Evolutionary conservation across 2,113 vertebrate genomes (phyloP).

Genomic region (Cyanoderma ruficeps): DNA sequence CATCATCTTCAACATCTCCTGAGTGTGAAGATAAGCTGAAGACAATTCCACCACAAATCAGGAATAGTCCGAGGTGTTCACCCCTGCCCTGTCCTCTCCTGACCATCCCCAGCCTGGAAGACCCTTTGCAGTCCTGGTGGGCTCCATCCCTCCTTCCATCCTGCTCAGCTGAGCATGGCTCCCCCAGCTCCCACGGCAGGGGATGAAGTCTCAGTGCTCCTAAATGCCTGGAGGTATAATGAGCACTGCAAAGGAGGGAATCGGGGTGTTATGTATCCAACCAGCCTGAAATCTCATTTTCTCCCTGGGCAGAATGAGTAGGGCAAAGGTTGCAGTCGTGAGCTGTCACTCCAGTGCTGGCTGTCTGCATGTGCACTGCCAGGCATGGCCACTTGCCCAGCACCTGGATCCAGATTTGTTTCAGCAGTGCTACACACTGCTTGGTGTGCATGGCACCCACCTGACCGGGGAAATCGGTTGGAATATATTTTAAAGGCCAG

Average conservation of each 20-base stretch:
- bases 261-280: background rate
- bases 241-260: background rate
- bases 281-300: background rate
- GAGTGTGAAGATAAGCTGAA: background rate
- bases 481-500: background rate
- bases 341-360: background rate
- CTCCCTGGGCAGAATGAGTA: background rate
- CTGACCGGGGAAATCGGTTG: background rate
- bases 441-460: background rate
- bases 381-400: background rate
- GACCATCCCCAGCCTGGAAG: background rate
- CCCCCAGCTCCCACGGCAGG: rapidly evolving
- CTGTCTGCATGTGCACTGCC: background rate
- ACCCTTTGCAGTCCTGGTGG: background rate
- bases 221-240: background rate
- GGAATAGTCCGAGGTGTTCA: rapidly evolving
- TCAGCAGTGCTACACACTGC: background rate
- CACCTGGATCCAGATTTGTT: background rate
- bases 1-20: background rate
- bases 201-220: background rate
- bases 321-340: background rate
- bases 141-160: background rate
- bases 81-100: background rate
- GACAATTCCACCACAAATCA: background rate
- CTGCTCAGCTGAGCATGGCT: background rate